These are phyloP conservation scores for Leucophenga montana DNA, from an alignment of 2,888 invertebrate genomes.

Conservation along the genomic window DNA sequence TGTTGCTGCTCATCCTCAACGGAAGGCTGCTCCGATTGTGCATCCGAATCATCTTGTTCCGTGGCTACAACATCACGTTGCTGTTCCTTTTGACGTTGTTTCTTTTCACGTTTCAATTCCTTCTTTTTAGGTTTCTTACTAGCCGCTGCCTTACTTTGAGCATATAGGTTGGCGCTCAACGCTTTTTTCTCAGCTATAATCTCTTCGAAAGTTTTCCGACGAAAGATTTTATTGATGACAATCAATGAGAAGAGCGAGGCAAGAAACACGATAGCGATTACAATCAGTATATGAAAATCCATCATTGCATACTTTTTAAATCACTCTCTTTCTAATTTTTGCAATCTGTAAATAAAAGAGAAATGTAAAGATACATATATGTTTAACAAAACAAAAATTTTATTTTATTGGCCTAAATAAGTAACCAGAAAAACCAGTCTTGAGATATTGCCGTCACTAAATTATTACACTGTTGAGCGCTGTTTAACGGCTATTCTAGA, in stretches of 20 bases:
- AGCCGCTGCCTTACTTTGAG: conserved; percentile 61
- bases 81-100: conserved; percentile 65
- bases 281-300: conserved; percentile 72
- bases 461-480: no score
- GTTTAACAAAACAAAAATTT: no score
- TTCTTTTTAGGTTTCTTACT: conserved; percentile 68
- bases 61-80: conserved; percentile 56
- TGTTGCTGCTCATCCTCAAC: conserved; percentile 57
- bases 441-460: no score
- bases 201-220: conserved; percentile 73
- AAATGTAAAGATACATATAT: no score
- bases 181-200: conserved; percentile 72
- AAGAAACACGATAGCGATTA: conserved; percentile 72
- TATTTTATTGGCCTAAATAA: no score
- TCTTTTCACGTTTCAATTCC: conserved; percentile 70
- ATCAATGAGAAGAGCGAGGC: conserved; percentile 71
- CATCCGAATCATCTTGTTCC: conserved; percentile 67
- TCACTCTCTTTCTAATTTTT: conserved; percentile 28
- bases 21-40: conserved; percentile 64
- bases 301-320: conserved; percentile 71
- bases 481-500: no score
- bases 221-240: conserved; percentile 72
- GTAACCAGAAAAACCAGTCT: no score
- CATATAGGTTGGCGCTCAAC: conserved; percentile 71
- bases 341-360: background rate